Conservation (phyloP, 2,797 vertebrate species). For the Tangara arthus region DNA sequence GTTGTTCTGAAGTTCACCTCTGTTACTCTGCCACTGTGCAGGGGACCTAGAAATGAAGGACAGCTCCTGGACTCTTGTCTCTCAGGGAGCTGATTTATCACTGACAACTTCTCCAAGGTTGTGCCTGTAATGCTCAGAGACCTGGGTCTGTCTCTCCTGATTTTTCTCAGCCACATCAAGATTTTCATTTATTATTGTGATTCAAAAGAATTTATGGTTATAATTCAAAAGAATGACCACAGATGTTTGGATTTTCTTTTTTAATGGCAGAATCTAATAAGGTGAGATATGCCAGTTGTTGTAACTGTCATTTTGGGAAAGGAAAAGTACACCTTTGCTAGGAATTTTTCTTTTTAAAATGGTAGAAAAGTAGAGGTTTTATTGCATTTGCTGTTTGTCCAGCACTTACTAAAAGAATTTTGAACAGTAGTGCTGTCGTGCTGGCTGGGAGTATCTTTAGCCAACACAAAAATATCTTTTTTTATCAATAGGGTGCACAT, state of each 20-base stretch:
- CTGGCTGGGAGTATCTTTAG: background rate
- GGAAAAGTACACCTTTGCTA: background rate
- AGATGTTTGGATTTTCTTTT: background rate
- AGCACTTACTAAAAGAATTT: background rate
- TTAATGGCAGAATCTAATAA: background rate
- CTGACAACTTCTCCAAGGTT: background rate
- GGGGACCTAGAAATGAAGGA: background rate
- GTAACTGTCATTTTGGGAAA: background rate
- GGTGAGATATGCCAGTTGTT: background rate
- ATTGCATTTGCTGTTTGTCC: background rate
- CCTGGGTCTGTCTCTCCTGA: background rate
- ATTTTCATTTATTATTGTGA: background rate
- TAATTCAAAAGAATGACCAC: background rate
- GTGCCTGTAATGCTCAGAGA: background rate
- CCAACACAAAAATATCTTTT: background rate
- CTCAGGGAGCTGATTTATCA: background rate
- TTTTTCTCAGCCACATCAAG: background rate
- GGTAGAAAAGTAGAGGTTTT: background rate
- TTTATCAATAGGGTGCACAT: background rate
- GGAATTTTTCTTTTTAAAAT: background rate
- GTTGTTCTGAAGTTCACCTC: background rate
- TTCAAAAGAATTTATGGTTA: background rate
- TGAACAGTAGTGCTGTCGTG: background rate
- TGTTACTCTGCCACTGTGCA: background rate
- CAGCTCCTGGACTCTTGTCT: background rate